These are phyloP conservation scores for Zoroaster sp. DNA, from an alignment of 53 echinoderm and acorn worm genomes.

Conservation along the genomic window DNA sequence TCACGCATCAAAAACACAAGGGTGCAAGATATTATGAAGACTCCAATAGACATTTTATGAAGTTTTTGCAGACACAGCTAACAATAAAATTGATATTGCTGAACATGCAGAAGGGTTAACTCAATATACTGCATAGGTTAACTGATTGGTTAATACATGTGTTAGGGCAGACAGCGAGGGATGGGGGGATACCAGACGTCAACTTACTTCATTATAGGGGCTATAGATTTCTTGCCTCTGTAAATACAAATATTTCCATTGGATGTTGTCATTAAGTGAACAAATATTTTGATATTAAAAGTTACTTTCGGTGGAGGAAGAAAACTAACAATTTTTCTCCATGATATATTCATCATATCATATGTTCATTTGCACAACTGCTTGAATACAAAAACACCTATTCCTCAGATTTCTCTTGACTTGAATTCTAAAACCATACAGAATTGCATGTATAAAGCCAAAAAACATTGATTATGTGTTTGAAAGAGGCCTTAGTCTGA, in stretches of 20 bases:
- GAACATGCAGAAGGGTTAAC: conserved; percentile 17
- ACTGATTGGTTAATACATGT: conserved; percentile 29
- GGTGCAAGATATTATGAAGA: background rate
- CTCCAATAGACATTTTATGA: too few relatives aligned
- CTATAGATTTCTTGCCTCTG: conserved; percentile 45
- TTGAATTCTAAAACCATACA: too few relatives aligned
- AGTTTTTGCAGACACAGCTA: background rate
- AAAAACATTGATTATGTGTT: too few relatives aligned
- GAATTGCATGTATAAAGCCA: too few relatives aligned
- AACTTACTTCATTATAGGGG: conserved; percentile 55
- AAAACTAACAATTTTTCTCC: too few relatives aligned
- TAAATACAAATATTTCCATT: conserved; percentile 20
- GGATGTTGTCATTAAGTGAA: background rate
- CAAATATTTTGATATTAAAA: background rate
- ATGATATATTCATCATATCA: too few relatives aligned
- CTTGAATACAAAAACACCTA: too few relatives aligned
- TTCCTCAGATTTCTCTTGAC: too few relatives aligned
- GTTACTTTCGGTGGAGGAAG: too few relatives aligned
- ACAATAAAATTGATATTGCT: background rate
- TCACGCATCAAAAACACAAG: background rate
- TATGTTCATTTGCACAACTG: too few relatives aligned
- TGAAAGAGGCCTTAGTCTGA: too few relatives aligned
- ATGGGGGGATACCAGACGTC: background rate
- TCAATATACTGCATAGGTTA: conserved; percentile 15
- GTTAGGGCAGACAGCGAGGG: conserved; percentile 33